Evolutionary conservation across 2,888 invertebrate species (phyloP).

Genomic region (Drosophila affinis): DNA sequence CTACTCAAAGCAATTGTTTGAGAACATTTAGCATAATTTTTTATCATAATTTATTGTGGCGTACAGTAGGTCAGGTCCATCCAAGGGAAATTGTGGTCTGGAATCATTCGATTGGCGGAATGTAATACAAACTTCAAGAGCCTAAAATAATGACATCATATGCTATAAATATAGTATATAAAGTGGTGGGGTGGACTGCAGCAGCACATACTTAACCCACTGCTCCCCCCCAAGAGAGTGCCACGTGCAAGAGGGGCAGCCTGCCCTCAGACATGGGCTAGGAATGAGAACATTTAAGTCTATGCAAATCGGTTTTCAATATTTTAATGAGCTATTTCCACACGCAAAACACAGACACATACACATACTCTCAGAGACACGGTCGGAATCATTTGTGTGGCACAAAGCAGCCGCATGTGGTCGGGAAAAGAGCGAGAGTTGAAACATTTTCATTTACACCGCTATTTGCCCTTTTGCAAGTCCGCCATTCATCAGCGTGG

Average conservation of each 20-base stretch:
- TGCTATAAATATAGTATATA: not conserved
- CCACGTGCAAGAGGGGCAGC: slow-evolving; percentile 15
- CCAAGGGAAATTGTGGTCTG: not conserved
- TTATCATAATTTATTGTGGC: slow-evolving; percentile 53
- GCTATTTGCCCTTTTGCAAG: slow-evolving; percentile 69
- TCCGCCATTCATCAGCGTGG: slow-evolving; percentile 23
- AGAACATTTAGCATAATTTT: slow-evolving; percentile 56
- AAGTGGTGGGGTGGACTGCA: not conserved
- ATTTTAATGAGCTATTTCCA: slow-evolving; percentile 65
- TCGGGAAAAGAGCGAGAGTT: slow-evolving; percentile 35
- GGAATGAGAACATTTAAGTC: slow-evolving; percentile 16
- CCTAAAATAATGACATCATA: too few species aligned
- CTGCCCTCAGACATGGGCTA: not conserved
- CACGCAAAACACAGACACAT: slow-evolving; percentile 41
- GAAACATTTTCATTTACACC: slow-evolving; percentile 51
- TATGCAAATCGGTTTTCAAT: slow-evolving; percentile 51
- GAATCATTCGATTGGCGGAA: not conserved
- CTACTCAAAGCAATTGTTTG: slow-evolving; percentile 17
- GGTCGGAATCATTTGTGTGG: slow-evolving; percentile 47
- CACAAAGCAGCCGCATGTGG: slow-evolving; percentile 72
- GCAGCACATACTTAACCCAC: not conserved
- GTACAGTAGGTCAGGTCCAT: not conserved
- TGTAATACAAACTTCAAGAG: not conserved
- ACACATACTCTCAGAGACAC: slow-evolving; percentile 22
- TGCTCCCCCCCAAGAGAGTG: slow-evolving; percentile 2